Evolutionary conservation across 2,888 invertebrate species (phyloP).

Genomic region (Lepidocyrtinus sp.): DNA sequence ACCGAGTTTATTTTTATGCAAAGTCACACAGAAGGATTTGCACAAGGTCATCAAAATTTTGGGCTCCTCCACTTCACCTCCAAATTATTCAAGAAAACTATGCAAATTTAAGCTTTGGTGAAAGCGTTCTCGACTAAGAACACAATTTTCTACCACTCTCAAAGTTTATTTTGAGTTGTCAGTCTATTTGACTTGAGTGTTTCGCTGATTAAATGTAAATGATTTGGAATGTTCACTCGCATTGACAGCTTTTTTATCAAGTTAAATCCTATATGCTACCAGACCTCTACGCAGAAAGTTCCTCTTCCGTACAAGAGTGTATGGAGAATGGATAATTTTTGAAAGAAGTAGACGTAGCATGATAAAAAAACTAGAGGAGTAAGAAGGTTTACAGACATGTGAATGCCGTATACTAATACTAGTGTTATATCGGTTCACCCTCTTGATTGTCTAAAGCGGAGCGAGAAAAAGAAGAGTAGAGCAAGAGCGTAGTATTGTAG

Average conservation of each 20-base stretch:
- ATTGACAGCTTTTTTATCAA: conserved; percentile 31
- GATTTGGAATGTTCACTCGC: conserved; percentile 32
- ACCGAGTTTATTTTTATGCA: not conserved
- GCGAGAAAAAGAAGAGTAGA: conserved; percentile 6
- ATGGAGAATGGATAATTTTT: conserved; percentile 22
- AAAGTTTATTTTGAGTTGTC: conserved; percentile 43
- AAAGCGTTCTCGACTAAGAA: not conserved
- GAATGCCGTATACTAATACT: not conserved
- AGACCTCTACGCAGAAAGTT: not conserved
- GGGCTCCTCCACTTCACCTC: not conserved
- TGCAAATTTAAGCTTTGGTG: not conserved
- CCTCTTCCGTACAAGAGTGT: not conserved
- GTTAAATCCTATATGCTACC: not conserved
- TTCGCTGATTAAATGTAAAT: conserved; percentile 41
- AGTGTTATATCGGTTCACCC: not conserved
- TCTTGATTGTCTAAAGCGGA: not conserved
- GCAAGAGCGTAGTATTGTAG: conserved; percentile 19
- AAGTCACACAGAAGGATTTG: not conserved
- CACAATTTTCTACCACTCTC: conserved; percentile 5
- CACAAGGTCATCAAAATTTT: no score
- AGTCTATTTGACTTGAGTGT: conserved; percentile 31
- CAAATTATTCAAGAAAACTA: conserved; percentile 9
- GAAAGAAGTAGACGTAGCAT: not conserved
- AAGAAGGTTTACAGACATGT: conserved; percentile 1
- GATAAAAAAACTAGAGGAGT: no score